Evolutionary conservation across 2,888 invertebrate genomes (phyloP), one percentile per base, ranked within the genome.

Genomic region (Lutraria lutraria): DNA sequence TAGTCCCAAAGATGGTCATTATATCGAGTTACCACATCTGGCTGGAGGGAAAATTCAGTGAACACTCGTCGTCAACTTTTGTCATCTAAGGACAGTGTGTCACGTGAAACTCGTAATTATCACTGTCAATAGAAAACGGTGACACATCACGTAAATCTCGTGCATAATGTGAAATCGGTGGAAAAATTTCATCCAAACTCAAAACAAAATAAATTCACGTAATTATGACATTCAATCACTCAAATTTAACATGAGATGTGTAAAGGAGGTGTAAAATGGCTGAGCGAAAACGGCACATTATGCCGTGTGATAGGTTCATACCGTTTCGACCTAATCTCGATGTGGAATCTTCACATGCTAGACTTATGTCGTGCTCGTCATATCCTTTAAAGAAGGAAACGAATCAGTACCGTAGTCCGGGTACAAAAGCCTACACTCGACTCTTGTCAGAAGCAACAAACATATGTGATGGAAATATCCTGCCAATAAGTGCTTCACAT

Each of bases 251-350:
- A 76, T 76, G 31, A 19, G 31, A 19, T 76, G 76, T 34, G 25
- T 25, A 81, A n/a, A 81, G 21, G 13, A 15, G 52, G 29, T 34
- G 52, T 72, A 88, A 76, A 25, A 88, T 88, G 87, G 87, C 87
- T 79, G 83, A 60, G 60, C 83, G 87, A 52, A 54, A 63, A 29
- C 60, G 29, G 43, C 81, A 56, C 19, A 85, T 81, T 43, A 86
- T 63, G 25, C 89, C 89, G 10, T 92, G 89, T 84, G 94, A 94
- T 79, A 92, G 94, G 60, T 94, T 94, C 83, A 94, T 94, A 53
- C 94, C 94, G 0, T 94, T 89, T 53, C 90, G 94, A 34, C 94
- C 94, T 15, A 87, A 92, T 72, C 85, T 94, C 63, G 90, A 94
- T 86, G 92, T 93, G 0, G 93, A 94, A 21, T 87, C 87, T 34